A percentile compares a stretch with the other conserved stretches of the same genome.
phyloP scores from a whole-genome alignment of 2,113 vertebrate genomes.

The Vulpes vulpes region DNA sequence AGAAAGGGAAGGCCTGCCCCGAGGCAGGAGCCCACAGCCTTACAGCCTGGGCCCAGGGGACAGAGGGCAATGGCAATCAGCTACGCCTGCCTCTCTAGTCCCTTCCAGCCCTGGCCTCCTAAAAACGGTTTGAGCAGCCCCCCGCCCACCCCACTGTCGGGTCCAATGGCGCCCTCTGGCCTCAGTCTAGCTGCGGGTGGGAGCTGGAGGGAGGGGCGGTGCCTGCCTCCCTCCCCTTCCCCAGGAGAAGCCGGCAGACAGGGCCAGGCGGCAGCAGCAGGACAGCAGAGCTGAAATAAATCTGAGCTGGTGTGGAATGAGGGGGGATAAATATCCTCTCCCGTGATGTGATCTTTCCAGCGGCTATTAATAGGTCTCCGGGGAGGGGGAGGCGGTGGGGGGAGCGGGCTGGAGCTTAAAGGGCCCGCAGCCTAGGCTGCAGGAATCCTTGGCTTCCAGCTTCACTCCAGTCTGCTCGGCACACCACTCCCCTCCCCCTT shows the following conservation, averaged over 20 bases:
- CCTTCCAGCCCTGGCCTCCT: neutral
- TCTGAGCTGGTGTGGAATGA: conserved; percentile 91
- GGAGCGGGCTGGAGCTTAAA: conserved; percentile 89
- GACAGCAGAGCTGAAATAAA: conserved; percentile 89
- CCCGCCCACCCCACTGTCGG: neutral
- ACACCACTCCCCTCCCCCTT: conserved; percentile 51
- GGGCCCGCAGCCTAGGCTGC: conserved; percentile 85
- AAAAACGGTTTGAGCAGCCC: conserved; percentile 43
- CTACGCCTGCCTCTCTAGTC: neutral
- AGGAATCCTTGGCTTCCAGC: conserved; percentile 78
- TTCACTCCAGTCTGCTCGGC: neutral
- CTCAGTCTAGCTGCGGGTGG: conserved; percentile 41
- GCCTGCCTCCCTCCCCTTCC: conserved; percentile 83
- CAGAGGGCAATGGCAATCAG: conserved; percentile 4
- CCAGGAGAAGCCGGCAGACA: conserved; percentile 81
- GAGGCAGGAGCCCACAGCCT: conserved; percentile 9
- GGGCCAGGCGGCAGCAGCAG: conserved; percentile 87
- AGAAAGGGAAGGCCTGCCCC: neutral
- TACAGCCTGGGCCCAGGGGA: neutral
- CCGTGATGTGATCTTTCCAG: conserved; percentile 93
- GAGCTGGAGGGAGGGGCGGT: conserved; percentile 50
- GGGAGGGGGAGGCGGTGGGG: conserved; percentile 86
- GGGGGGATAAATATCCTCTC: conserved; percentile 88
- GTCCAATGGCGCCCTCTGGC: conserved; percentile 39
- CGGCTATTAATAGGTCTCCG: conserved; percentile 92